Percentiles rank a stretch among this genome's conserved stretches.
Conservation (phyloP, 2,797 vertebrate genomes). For the Urosaurus nigricauda region DNA sequence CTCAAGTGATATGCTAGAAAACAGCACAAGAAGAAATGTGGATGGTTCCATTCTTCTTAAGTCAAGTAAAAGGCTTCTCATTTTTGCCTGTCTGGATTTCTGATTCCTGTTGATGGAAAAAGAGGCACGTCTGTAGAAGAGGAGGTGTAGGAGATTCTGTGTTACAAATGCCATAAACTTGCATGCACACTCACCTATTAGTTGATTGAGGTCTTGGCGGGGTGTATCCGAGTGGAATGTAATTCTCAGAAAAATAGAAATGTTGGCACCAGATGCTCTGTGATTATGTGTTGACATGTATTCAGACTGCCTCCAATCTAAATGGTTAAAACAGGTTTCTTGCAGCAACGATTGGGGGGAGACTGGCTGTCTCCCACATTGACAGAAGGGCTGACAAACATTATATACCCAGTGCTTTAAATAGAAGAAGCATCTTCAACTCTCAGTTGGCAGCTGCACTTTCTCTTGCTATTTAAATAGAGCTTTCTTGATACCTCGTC, state of each 20-base stretch:
- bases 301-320: neutral
- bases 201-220: conserved; percentile 24
- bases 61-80: accelerated
- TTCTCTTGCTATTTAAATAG: neutral
- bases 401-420: neutral
- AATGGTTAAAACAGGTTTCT: neutral
- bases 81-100: neutral
- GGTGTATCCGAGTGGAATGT: accelerated
- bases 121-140: conserved; percentile 19
- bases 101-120: neutral
- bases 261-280: neutral
- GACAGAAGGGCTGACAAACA: neutral
- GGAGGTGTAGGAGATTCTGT: neutral
- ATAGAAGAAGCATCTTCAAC: neutral
- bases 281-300: neutral
- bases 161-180: neutral
- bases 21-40: neutral
- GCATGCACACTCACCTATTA: conserved; percentile 22
- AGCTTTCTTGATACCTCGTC: neutral
- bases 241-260: neutral
- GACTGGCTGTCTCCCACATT: neutral
- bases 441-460: neutral
- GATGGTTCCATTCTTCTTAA: neutral
- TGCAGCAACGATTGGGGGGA: neutral
- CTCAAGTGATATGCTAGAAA: neutral